phyloP scores from a whole-genome alignment of 2,888 invertebrate genomes.

The Sinhomidia bicolor region DNA sequence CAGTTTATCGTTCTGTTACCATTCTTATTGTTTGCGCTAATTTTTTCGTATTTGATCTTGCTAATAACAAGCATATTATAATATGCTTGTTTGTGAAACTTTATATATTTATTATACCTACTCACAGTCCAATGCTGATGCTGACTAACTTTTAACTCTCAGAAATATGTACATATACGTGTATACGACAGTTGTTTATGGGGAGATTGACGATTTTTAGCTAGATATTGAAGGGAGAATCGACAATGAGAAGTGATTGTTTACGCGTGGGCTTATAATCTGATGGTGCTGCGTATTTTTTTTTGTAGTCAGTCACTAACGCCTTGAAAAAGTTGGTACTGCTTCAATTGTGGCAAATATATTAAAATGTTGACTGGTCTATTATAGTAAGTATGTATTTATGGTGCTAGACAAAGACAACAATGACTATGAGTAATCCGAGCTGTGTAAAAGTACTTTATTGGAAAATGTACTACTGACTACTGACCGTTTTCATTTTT shows the following conservation, averaged over 20 bases:
- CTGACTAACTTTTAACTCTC: no score
- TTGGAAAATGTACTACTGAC: neutral
- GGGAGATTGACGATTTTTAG: neutral
- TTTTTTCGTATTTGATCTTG: neutral
- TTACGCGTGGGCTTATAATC: conserved; percentile 6
- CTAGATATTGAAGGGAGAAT: conserved; percentile 4
- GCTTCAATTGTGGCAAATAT: no score
- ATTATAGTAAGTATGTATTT: no score
- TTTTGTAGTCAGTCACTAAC: neutral
- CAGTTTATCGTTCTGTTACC: conserved; percentile 28
- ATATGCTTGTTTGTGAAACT: conserved; percentile 24
- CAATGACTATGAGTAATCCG: conserved; percentile 34
- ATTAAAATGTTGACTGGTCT: no score
- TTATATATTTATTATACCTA: neutral
- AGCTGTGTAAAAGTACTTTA: conserved; percentile 17
- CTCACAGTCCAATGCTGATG: no score
- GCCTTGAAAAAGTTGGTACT: conserved; percentile 23
- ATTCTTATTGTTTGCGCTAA: conserved; percentile 30
- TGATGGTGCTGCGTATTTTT: conserved; percentile 6
- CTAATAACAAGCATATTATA: conserved; percentile 6
- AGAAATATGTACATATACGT: neutral
- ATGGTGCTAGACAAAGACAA: neutral
- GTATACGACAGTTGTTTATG: neutral
- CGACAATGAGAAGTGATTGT: neutral
- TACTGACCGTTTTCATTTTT: conserved; percentile 22